Evolutionary conservation across 1,140 invertebrate genomes (phyloP), one percentile per base, ranked within the genome.

Genomic region (Aphelenchoides avenae): DNA sequence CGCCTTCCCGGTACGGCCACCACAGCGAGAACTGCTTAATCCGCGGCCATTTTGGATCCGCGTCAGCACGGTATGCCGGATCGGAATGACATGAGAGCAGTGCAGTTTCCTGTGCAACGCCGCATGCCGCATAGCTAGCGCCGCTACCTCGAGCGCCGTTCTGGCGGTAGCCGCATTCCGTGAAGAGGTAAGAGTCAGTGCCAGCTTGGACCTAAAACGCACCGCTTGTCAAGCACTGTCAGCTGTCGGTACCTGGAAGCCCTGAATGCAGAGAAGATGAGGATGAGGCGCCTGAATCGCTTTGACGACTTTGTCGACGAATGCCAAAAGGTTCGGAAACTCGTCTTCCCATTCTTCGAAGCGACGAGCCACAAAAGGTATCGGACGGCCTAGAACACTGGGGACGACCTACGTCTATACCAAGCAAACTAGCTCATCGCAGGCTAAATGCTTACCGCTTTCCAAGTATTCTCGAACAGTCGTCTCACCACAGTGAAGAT

Each of bases 221-320:
- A 50, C 26, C 20, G 15, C 5, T 11, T n/a, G n/a, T n/a, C n/a
- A n/a, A n/a, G n/a, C n/a, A n/a, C n/a, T n/a, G n/a, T n/a, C n/a
- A n/a, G n/a, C n/a, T n/a, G n/a, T n/a, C n/a, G n/a, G n/a, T 34
- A 59, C 24, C 34, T 59, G 57, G 43, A 59, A 59, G 13, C 57
- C 57, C 46, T 59, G 57, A n/a, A 59, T 56, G 27, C 57, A 59
- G 34, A 59, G 59, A 18, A 59, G 20, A 30, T 59, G 57, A 11
- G 57, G 57, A 33, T 54, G 22, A 5, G 56, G 56, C 13, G 57
- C 52, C 15, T 59, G 36, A 1, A 59, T 22, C 34, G 27, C 48
- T 36, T 29, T 41, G 3, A 42, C 40, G 9, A 44, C 56, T 24
- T 27, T n/a, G 1, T 27, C 27, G 7, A 61, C 55, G 34, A 59